Evolutionary conservation across 2,113 vertebrate genomes (phyloP).

Genomic region (Tachysurus vachellii): DNA sequence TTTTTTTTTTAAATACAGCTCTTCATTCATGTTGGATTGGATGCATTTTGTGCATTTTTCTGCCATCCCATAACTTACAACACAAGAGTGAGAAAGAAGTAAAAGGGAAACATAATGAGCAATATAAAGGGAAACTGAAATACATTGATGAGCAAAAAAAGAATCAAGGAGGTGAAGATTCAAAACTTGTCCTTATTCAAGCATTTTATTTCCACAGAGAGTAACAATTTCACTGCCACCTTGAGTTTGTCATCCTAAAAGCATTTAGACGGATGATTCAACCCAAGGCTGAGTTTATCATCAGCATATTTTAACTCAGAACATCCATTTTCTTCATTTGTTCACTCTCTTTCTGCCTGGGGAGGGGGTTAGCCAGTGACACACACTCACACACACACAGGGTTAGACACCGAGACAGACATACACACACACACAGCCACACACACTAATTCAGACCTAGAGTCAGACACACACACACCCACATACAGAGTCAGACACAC

Average conservation of each 20-base stretch:
- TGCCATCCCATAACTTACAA: not conserved
- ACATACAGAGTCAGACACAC: too few relatives aligned
- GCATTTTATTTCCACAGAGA: not conserved
- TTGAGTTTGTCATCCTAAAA: slow-evolving; percentile 26
- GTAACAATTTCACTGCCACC: not conserved
- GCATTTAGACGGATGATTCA: slow-evolving; percentile 28
- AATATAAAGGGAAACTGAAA: not conserved
- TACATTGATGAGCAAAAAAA: not conserved
- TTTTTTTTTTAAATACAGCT: not conserved
- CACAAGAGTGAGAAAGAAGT: not conserved
- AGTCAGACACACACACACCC: too few relatives aligned
- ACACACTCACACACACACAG: not conserved
- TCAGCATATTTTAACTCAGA: not conserved
- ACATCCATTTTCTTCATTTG: not conserved
- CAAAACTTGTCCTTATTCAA: not conserved
- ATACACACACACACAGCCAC: too few relatives aligned
- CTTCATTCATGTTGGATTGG: not conserved
- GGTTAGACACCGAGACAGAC: too few relatives aligned
- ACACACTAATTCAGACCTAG: too few relatives aligned
- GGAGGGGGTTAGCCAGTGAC: not conserved
- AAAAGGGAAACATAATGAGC: not conserved
- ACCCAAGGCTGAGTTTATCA: slow-evolving; percentile 11
- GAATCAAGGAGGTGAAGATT: not conserved
- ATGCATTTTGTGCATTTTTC: not conserved
- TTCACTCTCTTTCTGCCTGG: not conserved